Evolutionary conservation across 2,113 vertebrate genomes (phyloP).

Genomic region (Hystrix brachyura): DNA sequence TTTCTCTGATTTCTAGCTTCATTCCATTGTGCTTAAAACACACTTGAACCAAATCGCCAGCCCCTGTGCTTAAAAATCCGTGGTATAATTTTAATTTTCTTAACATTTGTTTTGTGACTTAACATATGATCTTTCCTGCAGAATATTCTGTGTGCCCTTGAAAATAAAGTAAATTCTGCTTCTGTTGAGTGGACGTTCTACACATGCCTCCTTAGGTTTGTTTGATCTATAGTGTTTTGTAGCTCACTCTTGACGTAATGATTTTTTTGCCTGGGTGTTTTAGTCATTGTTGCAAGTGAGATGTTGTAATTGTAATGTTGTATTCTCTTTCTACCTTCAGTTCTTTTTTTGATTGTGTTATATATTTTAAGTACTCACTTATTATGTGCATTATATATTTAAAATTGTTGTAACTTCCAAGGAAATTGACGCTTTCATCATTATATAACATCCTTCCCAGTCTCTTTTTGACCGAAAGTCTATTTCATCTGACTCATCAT

Average conservation of each 20-base stretch:
- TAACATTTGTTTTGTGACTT: neutral
- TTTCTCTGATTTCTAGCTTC: neutral
- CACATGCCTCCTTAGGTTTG: neutral
- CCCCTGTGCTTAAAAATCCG: neutral
- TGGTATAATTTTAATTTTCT: neutral
- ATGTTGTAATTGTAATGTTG: neutral
- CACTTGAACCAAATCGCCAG: too few relatives aligned
- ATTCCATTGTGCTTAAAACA: neutral
- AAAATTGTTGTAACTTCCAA: neutral
- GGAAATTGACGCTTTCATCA: neutral
- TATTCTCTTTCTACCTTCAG: neutral
- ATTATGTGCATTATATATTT: neutral
- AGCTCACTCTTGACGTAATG: neutral
- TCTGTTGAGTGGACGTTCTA: neutral
- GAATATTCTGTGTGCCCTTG: neutral
- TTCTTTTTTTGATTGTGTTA: neutral
- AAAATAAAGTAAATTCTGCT: neutral
- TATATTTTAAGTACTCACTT: neutral
- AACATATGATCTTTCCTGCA: neutral
- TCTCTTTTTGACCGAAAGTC: too few relatives aligned
- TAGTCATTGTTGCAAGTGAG: neutral
- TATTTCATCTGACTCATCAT: neutral
- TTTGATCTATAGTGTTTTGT: neutral
- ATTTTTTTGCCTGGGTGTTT: neutral
- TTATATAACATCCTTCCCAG: neutral